Evolutionary conservation across 2,888 invertebrate genomes (phyloP).

Genomic region (Entomobrya multifasciata): DNA sequence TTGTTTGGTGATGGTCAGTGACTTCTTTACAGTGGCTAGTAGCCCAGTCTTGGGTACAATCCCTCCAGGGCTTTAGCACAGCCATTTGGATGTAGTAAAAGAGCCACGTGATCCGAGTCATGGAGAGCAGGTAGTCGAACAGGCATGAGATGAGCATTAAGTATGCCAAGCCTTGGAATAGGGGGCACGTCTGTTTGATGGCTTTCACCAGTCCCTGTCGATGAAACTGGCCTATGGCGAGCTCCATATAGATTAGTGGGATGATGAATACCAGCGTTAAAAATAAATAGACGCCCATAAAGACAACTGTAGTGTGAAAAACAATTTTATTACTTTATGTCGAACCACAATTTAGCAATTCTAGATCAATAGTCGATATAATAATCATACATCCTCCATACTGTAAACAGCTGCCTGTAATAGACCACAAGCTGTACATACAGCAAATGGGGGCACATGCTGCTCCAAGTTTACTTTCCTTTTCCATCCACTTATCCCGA

Average conservation of each 20-base stretch:
- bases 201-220: conserved; percentile 20
- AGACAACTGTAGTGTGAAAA: conserved; percentile 25
- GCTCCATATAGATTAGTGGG: conserved; percentile 55
- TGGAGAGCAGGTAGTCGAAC: conserved; percentile 28
- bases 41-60: conserved; percentile 7
- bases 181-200: background rate
- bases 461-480: conserved; percentile 25
- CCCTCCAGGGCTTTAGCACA: conserved; percentile 13
- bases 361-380: background rate
- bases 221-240: conserved; percentile 41
- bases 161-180: conserved; percentile 43
- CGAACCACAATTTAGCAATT: too few species aligned
- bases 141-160: conserved; percentile 25
- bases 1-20: background rate
- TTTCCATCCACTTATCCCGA: conserved; percentile 52
- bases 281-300: conserved; percentile 29
- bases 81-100: background rate
- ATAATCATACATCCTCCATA: conserved; percentile 45
- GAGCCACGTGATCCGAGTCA: conserved; percentile 13
- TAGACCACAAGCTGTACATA: conserved; percentile 44
- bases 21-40: conserved; percentile 11
- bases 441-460: conserved; percentile 18
- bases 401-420: conserved; percentile 1
- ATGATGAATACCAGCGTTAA: conserved; percentile 25
- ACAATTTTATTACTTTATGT: too few species aligned